Percentiles rank a stretch among this genome's conserved stretches.
phyloP scores from a whole-genome alignment of 2,797 vertebrate genomes.

The Carapus acus region DNA sequence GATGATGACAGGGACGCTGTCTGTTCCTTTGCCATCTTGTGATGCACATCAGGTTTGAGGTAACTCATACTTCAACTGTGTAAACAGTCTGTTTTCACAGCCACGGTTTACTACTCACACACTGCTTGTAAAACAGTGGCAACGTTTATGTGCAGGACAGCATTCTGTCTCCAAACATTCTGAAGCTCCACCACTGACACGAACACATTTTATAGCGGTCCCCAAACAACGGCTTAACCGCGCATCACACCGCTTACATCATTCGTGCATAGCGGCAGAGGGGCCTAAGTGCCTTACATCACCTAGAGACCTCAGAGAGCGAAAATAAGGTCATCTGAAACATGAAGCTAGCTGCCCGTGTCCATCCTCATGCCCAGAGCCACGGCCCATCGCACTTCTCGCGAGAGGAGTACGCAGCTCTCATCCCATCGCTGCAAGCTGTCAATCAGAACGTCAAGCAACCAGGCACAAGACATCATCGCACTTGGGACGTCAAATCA shows the following conservation, averaged over 20 bases:
- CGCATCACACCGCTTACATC: slow-evolving; percentile 26
- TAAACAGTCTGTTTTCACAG: too few species aligned
- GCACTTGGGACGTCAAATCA: slow-evolving; percentile 1
- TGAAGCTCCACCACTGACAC: too few species aligned
- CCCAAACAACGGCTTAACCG: slow-evolving; percentile 17
- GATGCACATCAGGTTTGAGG: too few species aligned
- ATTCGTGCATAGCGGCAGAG: slow-evolving; percentile 11
- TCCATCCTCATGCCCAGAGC: slow-evolving; percentile 6
- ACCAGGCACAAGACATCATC: slow-evolving; percentile 8
- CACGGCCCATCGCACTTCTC: slow-evolving; percentile 27
- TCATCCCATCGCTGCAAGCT: slow-evolving; percentile 16
- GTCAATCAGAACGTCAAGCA: slow-evolving; percentile 17
- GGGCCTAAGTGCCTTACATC: slow-evolving; percentile 43
- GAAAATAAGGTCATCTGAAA: slow-evolving; percentile 53
- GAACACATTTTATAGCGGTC: background rate
- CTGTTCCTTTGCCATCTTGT: too few species aligned
- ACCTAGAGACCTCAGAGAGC: slow-evolving; percentile 26
- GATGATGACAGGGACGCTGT: too few species aligned
- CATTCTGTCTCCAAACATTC: too few species aligned
- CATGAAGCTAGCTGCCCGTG: slow-evolving; percentile 21
- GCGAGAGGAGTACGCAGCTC: slow-evolving; percentile 16
- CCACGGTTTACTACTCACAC: too few species aligned
- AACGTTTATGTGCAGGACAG: background rate
- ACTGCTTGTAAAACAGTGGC: background rate
- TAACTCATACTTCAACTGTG: too few species aligned